Base-by-base conservation (phyloP, 2,113 vertebrate genomes). In the Ceyx cyanopectus region DNA sequence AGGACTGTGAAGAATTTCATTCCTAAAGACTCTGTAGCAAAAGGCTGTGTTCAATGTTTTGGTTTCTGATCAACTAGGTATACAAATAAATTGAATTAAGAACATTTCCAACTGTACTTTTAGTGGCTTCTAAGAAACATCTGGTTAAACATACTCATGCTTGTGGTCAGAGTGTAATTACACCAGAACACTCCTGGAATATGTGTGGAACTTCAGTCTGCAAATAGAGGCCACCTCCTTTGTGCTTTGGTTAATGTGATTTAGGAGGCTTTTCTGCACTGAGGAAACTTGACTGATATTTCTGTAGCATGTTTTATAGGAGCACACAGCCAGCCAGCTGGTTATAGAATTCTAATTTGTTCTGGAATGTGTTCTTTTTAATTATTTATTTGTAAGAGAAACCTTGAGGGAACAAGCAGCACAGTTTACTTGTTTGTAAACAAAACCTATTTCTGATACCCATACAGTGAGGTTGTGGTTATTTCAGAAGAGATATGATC, bases 61-160 rank as follows among this genome's bases (percentile, higher is more conserved):
- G 94, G 79, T 95, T 97, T 97, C 86, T 93, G 91, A 88, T 87
- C 91, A 93, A 57, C 89, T 97, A 84, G 77, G 56, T 79, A 95
- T 87, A 74, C 61, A 96, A 90, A 93, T 89, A 48, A 92, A 95
- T 90, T 89, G 87, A 86, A 90, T 94, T 95, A 88, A 92, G 89
- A 60, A 92, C 65, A 80, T 48, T 89, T 87, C 69, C 72, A 88
- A 40, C 81, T 84, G 21, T 73, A 65, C 50, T 87, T 89, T 78
- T 58, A 78, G 83, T 81, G 0, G 4, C 66, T 93, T 80, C 83
- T 89, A 34, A 92, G 88, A 93, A 87, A 80, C 93, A 88, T 95
- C 90, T 95, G 95, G 92, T 76, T 93, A 95, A 94, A 89, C 58
- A 81, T 43, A 41, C 46, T 92, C 62, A 48, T 87, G 63, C 66